Base-by-base conservation (phyloP, 2,113 vertebrate species). In the Ramphastos sulfuratus region DNA sequence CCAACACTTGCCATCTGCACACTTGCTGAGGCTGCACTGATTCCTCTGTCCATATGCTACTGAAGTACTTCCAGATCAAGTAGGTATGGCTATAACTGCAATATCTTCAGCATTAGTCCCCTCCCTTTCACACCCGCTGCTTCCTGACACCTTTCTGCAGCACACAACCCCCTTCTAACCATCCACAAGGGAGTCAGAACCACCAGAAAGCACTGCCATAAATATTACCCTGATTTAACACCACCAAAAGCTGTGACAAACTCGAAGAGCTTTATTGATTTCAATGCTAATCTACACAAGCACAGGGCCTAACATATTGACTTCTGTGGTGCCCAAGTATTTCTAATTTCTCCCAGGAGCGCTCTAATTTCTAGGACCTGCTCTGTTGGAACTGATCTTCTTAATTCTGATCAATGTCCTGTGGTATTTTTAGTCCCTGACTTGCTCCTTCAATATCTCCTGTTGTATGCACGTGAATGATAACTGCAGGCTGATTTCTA, bases 381-480 rank as follows among this genome's bases (percentile, higher is more conserved):
- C 21, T 93, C 87, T 90, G 56, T 39, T 82, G 88, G 82, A 96
- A 71, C 73, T 84, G 92, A 81, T 82, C 74, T 67, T 73, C 86
- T 93, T 91, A 91, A 82, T 88, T 82, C 85, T 77, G 56, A 90
- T 93, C 88, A 83, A 75, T 81, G 54, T 3, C 10, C 58, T 69
- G 59, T 74, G 71, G 52, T 87, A 60, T 64, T 89, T 93, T 89
- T 66, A 77, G 79, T 72, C 54, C 15, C 27, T 4, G 0, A 66
- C 50, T 79, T n/a, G 37, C 21, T 88, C 74, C 54, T 87, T 69
- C 65, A 72, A 8, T 54, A 28, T 50, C 31, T 81, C 39, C 35
- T 67, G 42, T 35, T 3, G n/a, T 17, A 46, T 42, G 37, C n/a
- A 18, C 18, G 8, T 0, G 4, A 86, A 66, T 66, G n/a, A 84